Base-by-base conservation (phyloP, 2,888 invertebrate genomes). In the Brenthis daphne region DNA sequence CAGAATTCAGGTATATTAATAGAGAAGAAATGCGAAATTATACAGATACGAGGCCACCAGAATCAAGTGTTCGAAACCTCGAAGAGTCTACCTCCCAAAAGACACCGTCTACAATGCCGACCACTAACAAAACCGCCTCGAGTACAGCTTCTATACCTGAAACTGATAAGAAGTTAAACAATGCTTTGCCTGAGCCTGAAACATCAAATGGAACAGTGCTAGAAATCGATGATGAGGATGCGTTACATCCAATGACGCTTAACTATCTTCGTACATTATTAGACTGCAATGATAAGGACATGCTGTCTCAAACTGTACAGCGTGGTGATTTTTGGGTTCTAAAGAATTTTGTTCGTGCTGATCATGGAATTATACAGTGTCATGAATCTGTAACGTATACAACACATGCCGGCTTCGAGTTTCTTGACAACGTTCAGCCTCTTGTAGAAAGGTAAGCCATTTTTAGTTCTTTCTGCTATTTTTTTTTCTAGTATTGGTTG, bases 391-490 rank as follows among this genome's bases (percentile, higher is more conserved):
- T 98, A 75, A 98, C 98, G 1, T 98, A 98, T 82, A 97, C 98
- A 50, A 98, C 98, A 14, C 98, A 98, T 86, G 97, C 97, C 5
- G 98, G 98, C 81, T 97, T 95, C 89, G 97, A 97, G 77, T 98
- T 98, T 92, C 94, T 98, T 82, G 97, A 98, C 88, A 98, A 98
- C 88, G 93, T 98, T 79, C 94, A 95, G 84, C 97, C 97, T 71
- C 92, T 98, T 79, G 90, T 98, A 82, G 96, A 97, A 84, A 94
- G 96, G 90, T 94, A 76, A 89, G 92, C 13, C 43, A 47, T 48
- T n/a, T 11, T 13, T 20, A 29, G 14, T 24, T 58, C 14, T 1
- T 24, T 20, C 24, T 2, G 14, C 1, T 3, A 6, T 43, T 14
- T 47, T 43, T 16, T 11, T 51, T 29, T 13, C 11, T 0, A n/a